Base-by-base conservation (phyloP, 2,113 vertebrate genomes). In the Heterocephalus glaber region DNA sequence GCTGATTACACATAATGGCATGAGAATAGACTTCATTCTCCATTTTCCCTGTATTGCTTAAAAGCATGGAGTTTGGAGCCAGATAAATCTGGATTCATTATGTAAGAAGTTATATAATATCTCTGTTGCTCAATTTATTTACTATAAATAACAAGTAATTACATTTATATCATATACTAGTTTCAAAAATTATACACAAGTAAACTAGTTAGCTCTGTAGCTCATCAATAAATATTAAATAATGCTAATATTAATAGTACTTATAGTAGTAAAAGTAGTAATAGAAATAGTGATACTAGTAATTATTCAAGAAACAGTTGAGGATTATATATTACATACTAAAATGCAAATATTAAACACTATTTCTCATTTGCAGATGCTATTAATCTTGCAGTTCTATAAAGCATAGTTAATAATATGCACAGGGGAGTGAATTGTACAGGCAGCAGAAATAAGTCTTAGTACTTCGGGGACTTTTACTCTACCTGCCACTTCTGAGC, bases 201-300 rank as follows among this genome's bases (percentile, higher is more conserved):
- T 80, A 94, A 93, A 79, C 66, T 63, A n/a, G 44, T 79, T 74
- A 94, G 24, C 20, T 87, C 20, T 74, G n/a, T 74, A 74, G 33
- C 13, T 58, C 35, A 91, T 79, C 61, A 86, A 86, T 82, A 94
- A 96, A 85, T 77, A 94, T 49, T 89, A 88, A 83, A 26, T 92
- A 90, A 72, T 72, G 89, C 7, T 83, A 68, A 56, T 93, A 72
- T 35, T 61, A 52, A 19, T 56, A 90, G 17, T 30, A 77, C 68
- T 61, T 80, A 70, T 47, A 87, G 47, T 52, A 52, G 6, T 83
- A 76, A 61, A 74, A 92, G 3, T 85, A 70, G 28, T 76, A 58
- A 52, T 52, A 94, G 70, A 38, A 91, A 30, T 79, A 58, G 20
- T 52, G 26, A 83, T 33, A 82, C 63, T 49, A 83, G 2, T 61